Evolutionary conservation across 2,113 vertebrate genomes (phyloP).

Genomic region (Redunca redunca): DNA sequence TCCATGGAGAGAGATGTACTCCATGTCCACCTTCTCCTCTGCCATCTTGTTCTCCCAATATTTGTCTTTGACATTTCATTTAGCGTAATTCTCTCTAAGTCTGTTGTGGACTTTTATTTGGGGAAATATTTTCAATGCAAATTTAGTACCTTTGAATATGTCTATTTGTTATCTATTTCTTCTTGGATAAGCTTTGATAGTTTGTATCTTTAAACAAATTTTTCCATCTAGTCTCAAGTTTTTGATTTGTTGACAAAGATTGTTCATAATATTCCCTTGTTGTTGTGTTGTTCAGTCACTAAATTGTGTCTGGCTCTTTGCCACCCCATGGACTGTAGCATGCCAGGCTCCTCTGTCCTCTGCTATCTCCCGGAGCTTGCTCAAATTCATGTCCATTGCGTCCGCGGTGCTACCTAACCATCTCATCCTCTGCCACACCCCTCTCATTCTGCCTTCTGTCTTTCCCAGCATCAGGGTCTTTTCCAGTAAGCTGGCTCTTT

Average conservation of each 20-base stretch:
- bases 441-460: background rate
- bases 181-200: background rate
- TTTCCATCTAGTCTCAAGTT: background rate
- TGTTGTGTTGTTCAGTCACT: background rate
- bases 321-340: background rate
- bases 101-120: background rate
- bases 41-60: background rate
- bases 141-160: background rate
- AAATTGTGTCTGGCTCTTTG: background rate
- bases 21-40: background rate
- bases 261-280: background rate
- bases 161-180: background rate
- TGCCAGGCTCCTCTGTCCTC: background rate
- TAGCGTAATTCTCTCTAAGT: background rate
- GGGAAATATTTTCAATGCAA: background rate
- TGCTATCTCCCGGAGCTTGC: background rate
- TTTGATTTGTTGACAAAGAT: background rate
- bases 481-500: background rate
- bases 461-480: background rate
- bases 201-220: background rate
- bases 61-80: background rate
- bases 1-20: background rate
- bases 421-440: background rate
- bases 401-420: background rate
- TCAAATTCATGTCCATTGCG: background rate